Evolutionary conservation across 2,797 vertebrate species (phyloP), one percentile per base, ranked within the genome.

Genomic region (Chromobotia macracanthus): DNA sequence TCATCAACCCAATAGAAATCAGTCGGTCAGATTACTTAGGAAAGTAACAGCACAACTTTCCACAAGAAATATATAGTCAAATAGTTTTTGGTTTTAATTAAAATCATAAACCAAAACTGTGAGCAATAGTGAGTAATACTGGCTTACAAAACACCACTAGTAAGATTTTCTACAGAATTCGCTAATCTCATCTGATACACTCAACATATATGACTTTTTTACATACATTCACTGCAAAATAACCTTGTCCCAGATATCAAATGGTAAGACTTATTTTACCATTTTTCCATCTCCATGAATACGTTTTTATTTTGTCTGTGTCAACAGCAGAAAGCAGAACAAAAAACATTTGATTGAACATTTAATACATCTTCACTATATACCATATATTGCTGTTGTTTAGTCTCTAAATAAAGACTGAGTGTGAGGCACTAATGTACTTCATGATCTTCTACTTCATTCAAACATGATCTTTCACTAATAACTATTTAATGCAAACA

Each of bases 331-430:
- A 51, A 19, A 50, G 28, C 16, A 50, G n/a, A 38, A 38, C 58
- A 58, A 50, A 58, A 51, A 35, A 21, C 44, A 15, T 3, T 16
- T 74, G 44, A n/a, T n/a, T n/a, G n/a, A n/a, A 64, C 44, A 56
- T 74, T 50, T 63, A 61, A 50, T 28, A 50, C 56, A 19, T 23
- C 61, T 74, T 56, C 46, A 18, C 44, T 74, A 51, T 44, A 63
- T 51, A 63, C 72, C 19, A 55, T 44, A 58, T 38, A 63, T 74
- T 51, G 35, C 56, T 19, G 61, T 35, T 60, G 21, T 19, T 46
- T 21, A 7, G 21, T 28, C 11, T 46, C 23, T 28, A 16, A 35
- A 72, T 28, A 28, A 15, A 21, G 2, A 46, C 3, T 60, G 21
- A 72, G 21, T 21, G 3, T 19, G 55, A 72, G 58, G 21, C 21